Percentiles rank a stretch among this genome's conserved stretches.
Conservation (phyloP, 2,113 vertebrate species). For the Psammodynastes pulverulentus region DNA sequence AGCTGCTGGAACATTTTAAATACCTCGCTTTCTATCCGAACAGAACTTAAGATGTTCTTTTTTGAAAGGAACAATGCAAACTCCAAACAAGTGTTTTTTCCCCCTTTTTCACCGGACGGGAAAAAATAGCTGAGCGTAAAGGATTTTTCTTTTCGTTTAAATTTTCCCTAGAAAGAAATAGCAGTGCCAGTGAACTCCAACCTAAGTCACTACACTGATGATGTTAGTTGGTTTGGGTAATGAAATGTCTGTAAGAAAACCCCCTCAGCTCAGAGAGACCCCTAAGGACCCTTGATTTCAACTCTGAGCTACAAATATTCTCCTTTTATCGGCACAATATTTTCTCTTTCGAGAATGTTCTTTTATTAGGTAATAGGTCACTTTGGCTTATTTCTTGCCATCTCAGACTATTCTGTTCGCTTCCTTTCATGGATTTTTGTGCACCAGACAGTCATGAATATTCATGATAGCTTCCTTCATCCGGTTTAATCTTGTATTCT, state of each 20-base stretch:
- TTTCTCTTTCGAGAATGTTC: background rate
- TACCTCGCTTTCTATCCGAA: background rate
- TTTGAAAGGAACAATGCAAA: background rate
- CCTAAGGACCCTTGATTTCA: too few species aligned
- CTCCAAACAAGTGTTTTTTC: background rate
- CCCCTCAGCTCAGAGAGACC: too few species aligned
- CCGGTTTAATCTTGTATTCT: conserved; percentile 36
- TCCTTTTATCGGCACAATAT: background rate
- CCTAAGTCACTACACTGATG: background rate
- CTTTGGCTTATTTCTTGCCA: conserved; percentile 37
- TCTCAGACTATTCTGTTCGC: conserved; percentile 23
- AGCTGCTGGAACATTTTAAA: background rate
- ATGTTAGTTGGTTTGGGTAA: background rate
- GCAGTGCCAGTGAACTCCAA: background rate
- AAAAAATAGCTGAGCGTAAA: background rate
- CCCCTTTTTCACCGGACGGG: background rate
- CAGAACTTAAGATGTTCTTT: background rate
- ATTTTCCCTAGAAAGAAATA: background rate
- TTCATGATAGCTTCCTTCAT: conserved; percentile 42
- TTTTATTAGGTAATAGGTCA: conserved; percentile 45
- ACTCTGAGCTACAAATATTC: background rate
- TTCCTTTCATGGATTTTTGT: conserved; percentile 54
- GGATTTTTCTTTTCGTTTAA: background rate
- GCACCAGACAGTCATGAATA: conserved; percentile 66
- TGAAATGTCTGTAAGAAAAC: background rate